phyloP scores from a whole-genome alignment of 64 coral and sea anemone species.

The Montipora cactus region DNA sequence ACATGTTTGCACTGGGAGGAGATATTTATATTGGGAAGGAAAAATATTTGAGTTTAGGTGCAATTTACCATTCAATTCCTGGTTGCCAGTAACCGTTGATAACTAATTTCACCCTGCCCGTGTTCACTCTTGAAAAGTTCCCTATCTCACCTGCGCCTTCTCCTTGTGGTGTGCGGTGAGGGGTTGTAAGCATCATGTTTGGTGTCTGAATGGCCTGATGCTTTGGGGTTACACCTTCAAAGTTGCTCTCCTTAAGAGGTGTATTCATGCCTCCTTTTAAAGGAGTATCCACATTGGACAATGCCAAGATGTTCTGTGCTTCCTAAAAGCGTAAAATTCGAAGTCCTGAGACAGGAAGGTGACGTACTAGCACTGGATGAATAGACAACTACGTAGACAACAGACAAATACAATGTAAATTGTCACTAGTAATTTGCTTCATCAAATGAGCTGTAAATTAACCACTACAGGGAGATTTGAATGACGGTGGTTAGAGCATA shows the following conservation, averaged over 20 bases:
- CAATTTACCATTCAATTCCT: too few species aligned
- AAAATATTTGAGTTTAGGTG: too few species aligned
- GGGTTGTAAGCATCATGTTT: slow-evolving; percentile 91
- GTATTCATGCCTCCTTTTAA: slow-evolving; percentile 97
- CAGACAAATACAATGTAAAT: too few species aligned
- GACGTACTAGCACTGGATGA: too few species aligned
- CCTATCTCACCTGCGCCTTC: slow-evolving; percentile 70
- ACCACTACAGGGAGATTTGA: too few species aligned
- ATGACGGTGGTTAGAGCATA: too few species aligned
- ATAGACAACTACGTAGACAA: too few species aligned
- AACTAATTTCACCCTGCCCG: neutral
- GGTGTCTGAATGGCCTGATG: slow-evolving; percentile 91
- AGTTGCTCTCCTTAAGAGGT: slow-evolving; percentile 89
- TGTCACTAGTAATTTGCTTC: too few species aligned
- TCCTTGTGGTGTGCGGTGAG: slow-evolving; percentile 92
- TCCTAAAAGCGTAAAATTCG: slow-evolving; percentile 60
- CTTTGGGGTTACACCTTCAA: slow-evolving; percentile 96
- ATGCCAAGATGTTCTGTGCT: slow-evolving; percentile 96
- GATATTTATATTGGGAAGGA: too few species aligned
- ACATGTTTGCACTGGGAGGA: too few species aligned
- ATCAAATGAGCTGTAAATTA: too few species aligned
- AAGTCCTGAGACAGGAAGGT: neutral
- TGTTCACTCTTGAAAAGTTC: neutral
- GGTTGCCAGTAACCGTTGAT: too few species aligned
- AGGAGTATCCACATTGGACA: slow-evolving; percentile 97